phyloP scores from a whole-genome alignment of 2,888 invertebrate species.

The Archips xylosteana region DNA sequence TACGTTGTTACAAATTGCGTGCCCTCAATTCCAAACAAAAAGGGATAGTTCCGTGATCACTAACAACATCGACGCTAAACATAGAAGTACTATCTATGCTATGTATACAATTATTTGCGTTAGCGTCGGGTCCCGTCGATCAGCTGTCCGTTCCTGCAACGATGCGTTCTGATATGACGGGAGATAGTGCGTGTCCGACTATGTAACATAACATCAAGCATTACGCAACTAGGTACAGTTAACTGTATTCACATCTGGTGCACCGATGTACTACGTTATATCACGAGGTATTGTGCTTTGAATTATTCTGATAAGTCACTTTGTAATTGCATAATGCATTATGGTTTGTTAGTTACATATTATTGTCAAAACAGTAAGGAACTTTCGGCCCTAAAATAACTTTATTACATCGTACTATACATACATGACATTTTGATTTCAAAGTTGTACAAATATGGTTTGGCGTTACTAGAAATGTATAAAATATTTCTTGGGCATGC shows the following conservation, averaged over 20 bases:
- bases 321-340: constrained; percentile 38
- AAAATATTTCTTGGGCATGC: background rate
- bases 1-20: background rate
- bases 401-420: too few relatives aligned
- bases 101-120: constrained; percentile 22
- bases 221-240: constrained; percentile 66
- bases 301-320: constrained; percentile 41
- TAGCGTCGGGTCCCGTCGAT: constrained; percentile 57
- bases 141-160: constrained; percentile 71
- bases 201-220: constrained; percentile 59
- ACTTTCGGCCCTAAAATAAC: background rate
- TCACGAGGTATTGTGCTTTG: constrained; percentile 50
- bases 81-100: background rate
- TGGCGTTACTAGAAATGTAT: background rate
- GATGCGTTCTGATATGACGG: constrained; percentile 74
- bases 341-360: constrained; percentile 29
- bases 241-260: constrained; percentile 57
- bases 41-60: constrained; percentile 9
- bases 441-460: background rate
- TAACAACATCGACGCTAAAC: constrained; percentile 1
- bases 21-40: constrained; percentile 11
- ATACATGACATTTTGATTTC: background rate
- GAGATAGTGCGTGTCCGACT: constrained; percentile 75
- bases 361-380: constrained; percentile 12
- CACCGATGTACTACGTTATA: constrained; percentile 58